Base-by-base conservation (phyloP, 2,113 vertebrate species). In the Oreochromis tanganicae region DNA sequence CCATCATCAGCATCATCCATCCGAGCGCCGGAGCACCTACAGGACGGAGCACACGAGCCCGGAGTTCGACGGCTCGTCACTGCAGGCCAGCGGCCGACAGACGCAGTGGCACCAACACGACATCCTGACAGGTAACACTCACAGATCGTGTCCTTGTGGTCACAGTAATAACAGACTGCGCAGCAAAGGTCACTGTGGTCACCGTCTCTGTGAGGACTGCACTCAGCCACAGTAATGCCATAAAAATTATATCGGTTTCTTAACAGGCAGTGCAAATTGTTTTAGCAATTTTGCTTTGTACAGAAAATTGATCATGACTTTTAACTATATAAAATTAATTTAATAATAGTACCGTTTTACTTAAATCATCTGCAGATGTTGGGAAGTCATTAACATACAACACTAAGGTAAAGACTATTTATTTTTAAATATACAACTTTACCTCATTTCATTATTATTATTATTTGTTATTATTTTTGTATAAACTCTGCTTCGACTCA, bases 101-200 rank as follows among this genome's bases (percentile, higher is more conserved):
- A 89, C 86, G 9, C 4, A 10, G 73, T 86, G 93, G 91, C 94
- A 95, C 88, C 85, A 63, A 7, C 88, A 96, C 68, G 10, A 95
- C 82, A 88, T 96, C 52, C 87, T 96, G 59, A 96, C 95, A 59
- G 95, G 61, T n/a, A 27, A 17, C 95, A 17, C 87, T 96, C 82
- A 27, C 63, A 71, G 63, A 12, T 2, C 21, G 63, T 14, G 63
- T 68, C 34, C 13, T 71, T 24, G 21, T 46, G 66, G 2, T 2
- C 63, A 5, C 68, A 73, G 13, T 3, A 24, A 43, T 16, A 71
- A 41, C 38, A 2, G 66, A 24, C 66, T 5, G 4, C 0, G 5
- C 6, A 24, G 32, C 10, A 52, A 19, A 52, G 16, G 16, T 38
- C 36, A 38, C 36, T 9, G 34, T 36, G 36, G 36, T 38, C 36